Evolutionary conservation across 2,797 vertebrate genomes (phyloP), one percentile per base, ranked within the genome.

Genomic region (Smutsia temminckii): DNA sequence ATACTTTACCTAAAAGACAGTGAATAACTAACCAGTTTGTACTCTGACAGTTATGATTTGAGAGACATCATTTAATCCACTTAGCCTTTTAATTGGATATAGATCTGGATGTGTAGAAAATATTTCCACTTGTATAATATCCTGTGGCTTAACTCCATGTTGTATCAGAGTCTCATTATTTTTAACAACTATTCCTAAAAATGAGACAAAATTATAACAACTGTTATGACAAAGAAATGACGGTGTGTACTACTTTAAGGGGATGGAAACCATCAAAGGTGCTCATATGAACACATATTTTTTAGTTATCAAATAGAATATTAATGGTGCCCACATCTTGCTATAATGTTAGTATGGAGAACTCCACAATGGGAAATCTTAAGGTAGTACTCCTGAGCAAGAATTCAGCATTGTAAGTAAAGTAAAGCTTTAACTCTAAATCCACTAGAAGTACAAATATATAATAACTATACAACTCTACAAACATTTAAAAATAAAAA

Each of bases 41-140:
- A 99, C 96, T 95, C 93, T 98, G 81, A 99, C 99, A 7, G 98
- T 99, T 98, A 99, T 98, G 89, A 99, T 98, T 90, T 99, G 98
- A 16, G 99, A 99, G 97, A 59, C 96, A 97, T 98, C 98, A 16
- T 97, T 97, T 5, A 98, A 98, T 46, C 97, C 97, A 16, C 96
- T 97, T 53, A 98, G 23, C 13, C 98, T 98, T 95, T 98, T 98
- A 40, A 99, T 96, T n/a, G 98, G 98, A 98, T 98, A 98, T 42
- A 9, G 17, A 79, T 97, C 95, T 11, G 98, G 98, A 93, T 99
- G 97, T 23, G 95, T 89, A 74, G 98, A 99, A 94, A 97, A 98
- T 97, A 99, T 98, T 97, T 99, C 99, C 96, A 99, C 94, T 59
- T 98, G 98, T 51, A 98, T 96, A 96, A 97, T 97, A 93, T 98